phyloP scores from a whole-genome alignment of 2,888 invertebrate species.

The Platerodrilus igneus region DNA sequence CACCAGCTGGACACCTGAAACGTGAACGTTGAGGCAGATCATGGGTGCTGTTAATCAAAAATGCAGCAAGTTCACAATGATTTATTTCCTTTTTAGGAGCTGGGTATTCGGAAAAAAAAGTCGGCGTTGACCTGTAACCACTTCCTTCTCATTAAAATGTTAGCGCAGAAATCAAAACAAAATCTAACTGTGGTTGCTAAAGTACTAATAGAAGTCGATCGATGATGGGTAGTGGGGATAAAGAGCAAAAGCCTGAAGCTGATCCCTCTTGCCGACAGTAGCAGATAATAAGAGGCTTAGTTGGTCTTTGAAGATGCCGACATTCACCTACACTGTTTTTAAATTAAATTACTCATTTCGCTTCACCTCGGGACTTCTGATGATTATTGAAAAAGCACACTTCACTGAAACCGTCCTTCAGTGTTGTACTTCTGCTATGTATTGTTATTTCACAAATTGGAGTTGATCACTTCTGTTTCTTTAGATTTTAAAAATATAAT shows the following conservation, averaged over 20 bases:
- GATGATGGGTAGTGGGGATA: slow-evolving; percentile 17
- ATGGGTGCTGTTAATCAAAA: slow-evolving; percentile 28
- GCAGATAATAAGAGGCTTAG: slow-evolving; percentile 48
- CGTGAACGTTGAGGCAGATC: slow-evolving; percentile 33
- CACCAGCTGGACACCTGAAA: slow-evolving; percentile 31
- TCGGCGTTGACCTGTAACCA: background rate
- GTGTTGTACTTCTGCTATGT: too few species aligned
- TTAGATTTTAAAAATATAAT: too few species aligned
- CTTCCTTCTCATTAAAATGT: slow-evolving; percentile 2
- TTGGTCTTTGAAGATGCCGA: slow-evolving; percentile 44
- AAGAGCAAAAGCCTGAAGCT: slow-evolving; percentile 21
- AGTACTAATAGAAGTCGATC: too few species aligned
- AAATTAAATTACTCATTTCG: slow-evolving; percentile 46
- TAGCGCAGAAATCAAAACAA: too few species aligned
- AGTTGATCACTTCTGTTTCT: too few species aligned
- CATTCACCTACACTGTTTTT: slow-evolving; percentile 46
- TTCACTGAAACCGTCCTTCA: too few species aligned
- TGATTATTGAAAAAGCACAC: too few species aligned
- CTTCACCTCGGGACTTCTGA: slow-evolving; percentile 37
- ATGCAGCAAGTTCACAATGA: too few species aligned
- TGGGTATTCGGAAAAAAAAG: background rate
- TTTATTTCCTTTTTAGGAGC: too few species aligned
- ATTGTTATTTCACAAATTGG: too few species aligned
- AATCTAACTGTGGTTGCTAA: too few species aligned
- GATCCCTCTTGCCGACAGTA: slow-evolving; percentile 42